Base-by-base conservation (phyloP, 2,888 invertebrate species). In the Trypoxylon attenuatum region DNA sequence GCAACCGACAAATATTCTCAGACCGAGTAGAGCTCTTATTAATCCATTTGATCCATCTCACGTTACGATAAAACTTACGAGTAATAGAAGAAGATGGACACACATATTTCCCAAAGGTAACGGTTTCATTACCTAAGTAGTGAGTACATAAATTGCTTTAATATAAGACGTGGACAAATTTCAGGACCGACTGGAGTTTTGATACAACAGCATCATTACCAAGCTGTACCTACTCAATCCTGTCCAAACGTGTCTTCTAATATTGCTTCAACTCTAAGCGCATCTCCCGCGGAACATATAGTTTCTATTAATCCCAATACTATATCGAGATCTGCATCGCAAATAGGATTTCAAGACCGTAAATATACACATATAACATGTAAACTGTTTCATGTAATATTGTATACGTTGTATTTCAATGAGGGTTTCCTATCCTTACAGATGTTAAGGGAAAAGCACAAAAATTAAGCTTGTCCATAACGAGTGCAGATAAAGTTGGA, bases 31-130 rank as follows among this genome's bases (percentile, higher is more conserved):
- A 63, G 95, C 97, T 0, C 89, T 97, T 41, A 97, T 99, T 79
- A 99, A 99, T 88, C 99, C 99, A 0, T 99, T 99, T 86, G 98
- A 98, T 86, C 99, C 99, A 0, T 97, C 98, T 0, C 96, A 98
- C 84, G 97, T 99, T 55, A 96, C 97, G 25, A 97, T 98, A 73
- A 98, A 98, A 87, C 88, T 97, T 45, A 98, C 98, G 0, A 97
- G 98, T 51, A 98, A 98, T 87, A 90, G 98, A 46, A 89, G 98
- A 25, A 91, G 99, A 57, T 99, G 99, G 99, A 98, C 98, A 0
- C 99, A 99, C 87, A 98, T 98, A 79, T 99, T 99, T 87, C 99
- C 99, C 1, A 95, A 96, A 89, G 94, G 93, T 92, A 65, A 61
- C n/a, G 39, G 33, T 25, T 45, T 42, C 18, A 42, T n/a, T n/a